Percentiles rank a stretch among this genome's conserved stretches.
Evolutionary conservation across 2,113 vertebrate genomes (phyloP).

Genomic region (Hirundichthys speculiger): DNA sequence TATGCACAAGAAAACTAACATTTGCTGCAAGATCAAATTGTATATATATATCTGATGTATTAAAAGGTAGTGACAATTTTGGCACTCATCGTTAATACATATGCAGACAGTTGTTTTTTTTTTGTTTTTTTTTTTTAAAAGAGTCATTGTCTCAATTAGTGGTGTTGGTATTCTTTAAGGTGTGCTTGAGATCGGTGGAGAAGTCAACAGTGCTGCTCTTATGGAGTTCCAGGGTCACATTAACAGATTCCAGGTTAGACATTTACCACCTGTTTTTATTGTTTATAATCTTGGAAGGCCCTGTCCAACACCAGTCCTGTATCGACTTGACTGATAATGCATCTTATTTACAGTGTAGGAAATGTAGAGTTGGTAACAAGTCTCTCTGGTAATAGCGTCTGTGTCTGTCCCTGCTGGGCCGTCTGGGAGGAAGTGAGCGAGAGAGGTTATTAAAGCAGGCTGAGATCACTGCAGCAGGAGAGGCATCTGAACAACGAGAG

Average conservation of each 20-base stretch:
- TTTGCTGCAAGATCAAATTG: no score
- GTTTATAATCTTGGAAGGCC: background rate
- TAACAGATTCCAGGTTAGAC: slow-evolving; percentile 90
- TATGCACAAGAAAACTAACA: no score
- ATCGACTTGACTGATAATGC: background rate
- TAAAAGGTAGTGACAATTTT: no score
- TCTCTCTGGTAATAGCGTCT: slow-evolving; percentile 82
- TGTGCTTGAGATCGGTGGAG: slow-evolving; percentile 84
- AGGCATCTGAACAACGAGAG: slow-evolving; percentile 87
- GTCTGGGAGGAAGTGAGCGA: slow-evolving; percentile 91
- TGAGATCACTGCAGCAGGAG: slow-evolving; percentile 80
- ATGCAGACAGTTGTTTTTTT: no score
- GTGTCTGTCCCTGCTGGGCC: slow-evolving; percentile 88
- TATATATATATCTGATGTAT: no score
- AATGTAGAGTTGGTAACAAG: background rate
- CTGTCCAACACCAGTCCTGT: background rate
- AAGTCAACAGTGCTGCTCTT: slow-evolving; percentile 85
- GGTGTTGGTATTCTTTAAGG: slow-evolving; percentile 71
- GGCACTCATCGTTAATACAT: no score
- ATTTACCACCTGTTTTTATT: background rate
- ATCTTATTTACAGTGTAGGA: background rate
- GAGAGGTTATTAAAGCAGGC: slow-evolving; percentile 89
- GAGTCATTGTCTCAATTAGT: background rate
- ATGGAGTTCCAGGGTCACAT: slow-evolving; percentile 95
- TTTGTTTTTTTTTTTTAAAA: no score